Evolutionary conservation across 2,113 vertebrate species (phyloP), one percentile per base, ranked within the genome.

Genomic region (Eulacestoma nigropectus): DNA sequence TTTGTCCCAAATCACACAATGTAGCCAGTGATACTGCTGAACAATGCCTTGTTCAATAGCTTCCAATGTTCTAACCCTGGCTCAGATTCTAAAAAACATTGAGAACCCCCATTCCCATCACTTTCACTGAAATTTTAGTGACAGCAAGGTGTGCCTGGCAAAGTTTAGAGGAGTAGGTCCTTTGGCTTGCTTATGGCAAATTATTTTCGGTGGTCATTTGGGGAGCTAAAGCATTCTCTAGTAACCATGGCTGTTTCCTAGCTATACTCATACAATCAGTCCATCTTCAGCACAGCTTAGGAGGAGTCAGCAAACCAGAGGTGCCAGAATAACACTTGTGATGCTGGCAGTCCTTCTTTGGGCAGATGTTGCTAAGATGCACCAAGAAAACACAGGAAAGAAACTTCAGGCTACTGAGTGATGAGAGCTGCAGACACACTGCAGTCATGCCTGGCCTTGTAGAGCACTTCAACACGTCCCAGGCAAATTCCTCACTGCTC

Each of bases 1-100:
- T 98, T 98, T 97, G 96, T 97, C 96, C 96, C 95, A 97, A 98
- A 95, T 95, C 90, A 97, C 78, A 98, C 97, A 98, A 98, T 96
- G 96, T 93, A 96, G 94, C 95, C 96, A 97, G 94, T 98, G 96
- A 97, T 97, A 96, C 96, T 93, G 91, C 96, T 84, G 97, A 95
- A 97, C 96, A 96, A 98, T 97, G 95, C 97, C 95, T 94, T 95
- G 97, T 93, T 97, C 96, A 97, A 97, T 95, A 94, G 96, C 93
- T 90, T 96, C 94, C 97, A 97, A 96, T 70, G 95, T 96, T 96
- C 94, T 94, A 96, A 96, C 90, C 92, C 87, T 47, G 84, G 88
- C 90, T 92, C 53, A 33, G 56, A 87, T 49, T 78, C 50, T 89
- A 73, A 81, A 94, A 92, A 92, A 65, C 69, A 68, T 7, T 6